Evolutionary conservation across 2,113 vertebrate species (phyloP).

Genomic region (Pelecanus crispus): DNA sequence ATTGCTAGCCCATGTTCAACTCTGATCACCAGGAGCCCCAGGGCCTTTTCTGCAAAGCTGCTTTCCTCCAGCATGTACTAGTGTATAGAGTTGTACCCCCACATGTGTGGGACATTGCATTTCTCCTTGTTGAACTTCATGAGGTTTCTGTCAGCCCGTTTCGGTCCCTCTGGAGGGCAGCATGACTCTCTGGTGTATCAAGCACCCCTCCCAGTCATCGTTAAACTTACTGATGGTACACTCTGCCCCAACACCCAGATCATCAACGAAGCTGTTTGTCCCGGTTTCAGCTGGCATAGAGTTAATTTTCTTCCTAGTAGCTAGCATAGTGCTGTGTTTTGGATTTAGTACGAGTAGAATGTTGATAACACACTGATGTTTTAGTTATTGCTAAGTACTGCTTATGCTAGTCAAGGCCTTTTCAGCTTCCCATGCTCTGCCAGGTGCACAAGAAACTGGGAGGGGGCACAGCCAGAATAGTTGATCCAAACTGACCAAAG

Average conservation of each 20-base stretch:
- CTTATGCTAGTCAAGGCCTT: too few species aligned
- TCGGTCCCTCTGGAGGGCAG: not conserved
- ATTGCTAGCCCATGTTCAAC: fast-evolving
- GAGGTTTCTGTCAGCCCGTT: not conserved
- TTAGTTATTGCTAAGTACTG: too few species aligned
- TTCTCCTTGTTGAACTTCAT: not conserved
- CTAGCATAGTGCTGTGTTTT: too few species aligned
- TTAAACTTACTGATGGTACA: not conserved
- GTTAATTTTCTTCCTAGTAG: too few species aligned
- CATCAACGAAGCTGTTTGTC: fast-evolving
- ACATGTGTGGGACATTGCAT: fast-evolving
- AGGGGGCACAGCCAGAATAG: too few species aligned
- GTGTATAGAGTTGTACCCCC: fast-evolving
- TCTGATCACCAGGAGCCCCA: not conserved
- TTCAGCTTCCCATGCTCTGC: too few species aligned
- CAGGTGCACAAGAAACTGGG: too few species aligned
- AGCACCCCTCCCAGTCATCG: fast-evolving
- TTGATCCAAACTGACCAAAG: too few species aligned
- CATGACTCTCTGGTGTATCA: fast-evolving
- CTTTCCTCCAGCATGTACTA: fast-evolving
- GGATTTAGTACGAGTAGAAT: too few species aligned
- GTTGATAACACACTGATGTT: too few species aligned
- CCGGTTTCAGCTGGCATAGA: too few species aligned
- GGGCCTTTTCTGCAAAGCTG: not conserved
- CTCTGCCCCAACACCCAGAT: not conserved